Percentiles rank a stretch among this genome's conserved stretches.
phyloP scores from a whole-genome alignment of 2,113 vertebrate species.

The Brachirus orientalis region DNA sequence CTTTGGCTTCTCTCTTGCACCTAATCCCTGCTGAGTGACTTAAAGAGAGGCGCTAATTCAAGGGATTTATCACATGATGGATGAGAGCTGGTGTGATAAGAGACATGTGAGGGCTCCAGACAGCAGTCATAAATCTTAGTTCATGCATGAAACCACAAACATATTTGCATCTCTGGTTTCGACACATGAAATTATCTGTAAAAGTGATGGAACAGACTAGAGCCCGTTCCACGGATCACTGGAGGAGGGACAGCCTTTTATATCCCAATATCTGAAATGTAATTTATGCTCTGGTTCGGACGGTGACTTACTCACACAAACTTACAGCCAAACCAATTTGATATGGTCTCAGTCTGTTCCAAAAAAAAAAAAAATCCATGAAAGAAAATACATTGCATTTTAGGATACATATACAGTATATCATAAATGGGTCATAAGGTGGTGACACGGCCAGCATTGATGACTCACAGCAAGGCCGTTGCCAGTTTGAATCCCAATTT shows the following conservation, averaged over 20 bases:
- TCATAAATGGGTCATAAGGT: too few species aligned
- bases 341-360: constrained; percentile 14
- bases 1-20: constrained; percentile 46
- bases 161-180: constrained; percentile 69
- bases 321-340: constrained; percentile 17
- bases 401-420: too few species aligned
- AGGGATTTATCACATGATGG: constrained; percentile 69
- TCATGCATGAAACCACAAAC: constrained; percentile 70
- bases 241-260: constrained; percentile 46
- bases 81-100: constrained; percentile 66
- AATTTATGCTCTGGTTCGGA: constrained; percentile 42
- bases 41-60: constrained; percentile 63
- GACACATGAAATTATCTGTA: constrained; percentile 59
- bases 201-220: constrained; percentile 61
- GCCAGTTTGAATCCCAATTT: too few species aligned
- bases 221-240: constrained; percentile 56
- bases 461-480: too few species aligned
- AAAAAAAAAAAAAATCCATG: constrained; percentile 18
- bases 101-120: constrained; percentile 58
- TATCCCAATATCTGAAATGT: constrained; percentile 48
- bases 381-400: background rate
- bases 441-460: too few species aligned
- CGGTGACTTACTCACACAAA: constrained; percentile 42
- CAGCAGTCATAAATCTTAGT: constrained; percentile 72
- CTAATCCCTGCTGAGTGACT: constrained; percentile 64